A percentile compares a stretch with the other conserved stretches of the same genome.
Conservation (phyloP, 2,113 vertebrate genomes). For the Mirza zaza region DNA sequence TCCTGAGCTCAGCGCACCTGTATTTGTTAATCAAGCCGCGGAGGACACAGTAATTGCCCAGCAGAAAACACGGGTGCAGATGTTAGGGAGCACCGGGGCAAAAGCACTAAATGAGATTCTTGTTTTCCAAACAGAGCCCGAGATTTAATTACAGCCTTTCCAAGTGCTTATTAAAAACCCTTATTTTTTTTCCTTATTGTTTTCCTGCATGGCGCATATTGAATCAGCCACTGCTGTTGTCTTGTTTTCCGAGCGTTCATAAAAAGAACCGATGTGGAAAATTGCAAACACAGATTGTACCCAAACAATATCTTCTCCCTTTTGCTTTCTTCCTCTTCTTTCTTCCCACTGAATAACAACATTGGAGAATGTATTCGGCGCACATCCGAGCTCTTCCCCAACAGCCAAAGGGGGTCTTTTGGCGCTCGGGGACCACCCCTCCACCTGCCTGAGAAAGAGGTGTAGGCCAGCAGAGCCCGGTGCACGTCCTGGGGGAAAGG, state of each 20-base stretch:
- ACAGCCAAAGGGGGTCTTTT: not conserved
- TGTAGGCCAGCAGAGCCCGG: not conserved
- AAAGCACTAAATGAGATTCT: slow-evolving; percentile 85
- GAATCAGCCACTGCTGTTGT: slow-evolving; percentile 82
- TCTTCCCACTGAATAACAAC: slow-evolving; percentile 65
- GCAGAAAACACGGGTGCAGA: slow-evolving; percentile 83
- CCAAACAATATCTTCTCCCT: slow-evolving; percentile 69
- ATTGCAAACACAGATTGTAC: slow-evolving; percentile 79
- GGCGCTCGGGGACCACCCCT: not conserved
- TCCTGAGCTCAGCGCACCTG: slow-evolving; percentile 77
- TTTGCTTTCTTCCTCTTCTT: slow-evolving; percentile 62
- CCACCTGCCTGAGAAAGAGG: not conserved
- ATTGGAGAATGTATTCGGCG: not conserved
- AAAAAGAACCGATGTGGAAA: slow-evolving; percentile 80
- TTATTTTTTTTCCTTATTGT: slow-evolving; percentile 83
- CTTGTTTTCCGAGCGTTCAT: slow-evolving; percentile 81
- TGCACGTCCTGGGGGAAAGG: not conserved
- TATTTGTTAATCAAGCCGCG: slow-evolving; percentile 82
- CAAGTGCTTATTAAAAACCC: slow-evolving; percentile 87
- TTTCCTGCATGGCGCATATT: slow-evolving; percentile 81
- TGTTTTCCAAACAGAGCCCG: slow-evolving; percentile 88
- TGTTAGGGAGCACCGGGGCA: slow-evolving; percentile 75
- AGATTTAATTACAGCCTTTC: slow-evolving; percentile 88
- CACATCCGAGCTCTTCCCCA: slow-evolving; percentile 51
- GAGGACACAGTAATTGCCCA: slow-evolving; percentile 81